A percentile compares a stretch with the other conserved stretches of the same genome.
These are phyloP conservation scores for Leptosomus discolor DNA, from an alignment of 2,113 vertebrate genomes.

Conservation along the genomic window DNA sequence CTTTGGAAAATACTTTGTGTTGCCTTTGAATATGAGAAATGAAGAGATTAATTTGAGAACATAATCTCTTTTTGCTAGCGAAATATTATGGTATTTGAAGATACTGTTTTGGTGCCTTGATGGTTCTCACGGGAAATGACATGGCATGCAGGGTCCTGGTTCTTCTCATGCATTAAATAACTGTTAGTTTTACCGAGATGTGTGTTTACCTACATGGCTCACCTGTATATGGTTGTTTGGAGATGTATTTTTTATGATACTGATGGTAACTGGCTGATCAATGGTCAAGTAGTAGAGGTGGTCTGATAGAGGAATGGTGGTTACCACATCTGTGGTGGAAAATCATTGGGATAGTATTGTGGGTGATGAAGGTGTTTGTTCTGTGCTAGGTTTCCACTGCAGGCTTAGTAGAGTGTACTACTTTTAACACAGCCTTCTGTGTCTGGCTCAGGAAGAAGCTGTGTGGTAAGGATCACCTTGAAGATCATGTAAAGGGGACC, in stretches of 20 bases:
- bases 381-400: background rate
- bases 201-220: background rate
- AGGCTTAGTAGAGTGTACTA: background rate
- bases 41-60: background rate
- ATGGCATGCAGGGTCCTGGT: background rate
- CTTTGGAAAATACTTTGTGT: background rate
- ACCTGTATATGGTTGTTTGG: background rate
- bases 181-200: background rate
- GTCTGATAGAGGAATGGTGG: background rate
- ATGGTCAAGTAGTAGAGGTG: background rate
- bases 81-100: background rate
- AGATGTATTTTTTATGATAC: background rate
- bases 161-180: background rate
- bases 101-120: background rate
- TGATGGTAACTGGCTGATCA: background rate
- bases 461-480: background rate
- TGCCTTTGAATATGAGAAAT: background rate
- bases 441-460: background rate
- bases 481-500: background rate
- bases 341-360: background rate
- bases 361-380: background rate
- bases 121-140: background rate
- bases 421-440: background rate
- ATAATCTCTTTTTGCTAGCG: background rate
- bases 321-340: background rate